Percentiles rank a stretch among this genome's conserved stretches.
These are phyloP conservation scores for Tachypleus tridentatus DNA, from an alignment of 1,140 invertebrate genomes.

Conservation along the genomic window DNA sequence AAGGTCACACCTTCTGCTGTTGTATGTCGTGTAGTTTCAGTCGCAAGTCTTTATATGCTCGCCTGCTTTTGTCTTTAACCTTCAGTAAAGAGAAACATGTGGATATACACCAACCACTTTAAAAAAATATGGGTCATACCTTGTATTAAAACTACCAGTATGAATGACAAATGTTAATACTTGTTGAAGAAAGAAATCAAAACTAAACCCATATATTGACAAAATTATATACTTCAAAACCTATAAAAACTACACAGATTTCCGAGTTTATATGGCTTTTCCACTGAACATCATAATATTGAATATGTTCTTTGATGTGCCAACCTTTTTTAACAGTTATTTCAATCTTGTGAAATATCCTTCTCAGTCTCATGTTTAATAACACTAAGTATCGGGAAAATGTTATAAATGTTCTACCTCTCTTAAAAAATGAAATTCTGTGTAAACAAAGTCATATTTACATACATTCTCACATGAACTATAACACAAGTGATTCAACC, in stretches of 20 bases:
- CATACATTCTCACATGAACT: no score
- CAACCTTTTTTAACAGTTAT: no score
- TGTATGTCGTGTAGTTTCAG: constrained; percentile 43
- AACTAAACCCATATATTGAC: background rate
- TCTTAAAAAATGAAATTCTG: no score
- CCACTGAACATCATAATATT: no score
- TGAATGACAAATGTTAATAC: background rate
- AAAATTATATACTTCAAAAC: constrained; percentile 2
- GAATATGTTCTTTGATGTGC: no score
- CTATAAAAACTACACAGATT: constrained; percentile 30
- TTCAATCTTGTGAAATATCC: no score
- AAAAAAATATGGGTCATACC: background rate
- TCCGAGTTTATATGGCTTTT: constrained; percentile 24
- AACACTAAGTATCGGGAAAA: no score
- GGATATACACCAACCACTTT: no score
- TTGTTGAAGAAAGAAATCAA: background rate
- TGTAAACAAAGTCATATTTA: no score
- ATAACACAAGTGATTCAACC: no score
- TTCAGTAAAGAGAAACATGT: constrained; percentile 25
- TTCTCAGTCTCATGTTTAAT: no score
- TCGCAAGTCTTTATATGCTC: constrained; percentile 58
- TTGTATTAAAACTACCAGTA: background rate
- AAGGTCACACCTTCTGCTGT: background rate
- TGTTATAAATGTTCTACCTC: no score
- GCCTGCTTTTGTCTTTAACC: constrained; percentile 64